phyloP scores from a whole-genome alignment of 2,888 invertebrate genomes.

The Leucophenga maculata region DNA sequence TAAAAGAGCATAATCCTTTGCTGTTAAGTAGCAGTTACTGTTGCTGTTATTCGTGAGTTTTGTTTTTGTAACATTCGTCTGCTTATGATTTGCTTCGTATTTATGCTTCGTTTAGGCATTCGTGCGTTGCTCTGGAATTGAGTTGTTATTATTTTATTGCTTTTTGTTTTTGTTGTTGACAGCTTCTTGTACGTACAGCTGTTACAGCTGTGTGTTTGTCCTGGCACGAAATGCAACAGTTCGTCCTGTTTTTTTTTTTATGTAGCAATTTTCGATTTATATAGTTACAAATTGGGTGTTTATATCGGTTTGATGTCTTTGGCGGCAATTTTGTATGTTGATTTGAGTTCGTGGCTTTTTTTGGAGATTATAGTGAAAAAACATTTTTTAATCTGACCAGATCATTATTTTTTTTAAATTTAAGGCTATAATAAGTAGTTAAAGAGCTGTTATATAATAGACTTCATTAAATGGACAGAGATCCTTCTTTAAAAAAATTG shows the following conservation, averaged over 20 bases:
- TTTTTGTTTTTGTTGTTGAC: conserved; percentile 1
- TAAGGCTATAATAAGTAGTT: no score
- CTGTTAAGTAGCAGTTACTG: no score
- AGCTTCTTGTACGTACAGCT: background rate
- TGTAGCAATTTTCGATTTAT: background rate
- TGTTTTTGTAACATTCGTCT: no score
- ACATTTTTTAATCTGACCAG: no score
- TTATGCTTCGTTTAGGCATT: background rate
- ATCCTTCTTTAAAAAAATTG: no score
- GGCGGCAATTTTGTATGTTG: background rate
- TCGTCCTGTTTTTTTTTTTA: conserved; percentile 16
- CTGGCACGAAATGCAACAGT: conserved; percentile 16
- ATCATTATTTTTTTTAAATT: no score
- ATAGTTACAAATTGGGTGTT: background rate
- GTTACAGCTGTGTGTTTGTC: background rate
- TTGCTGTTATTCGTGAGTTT: no score
- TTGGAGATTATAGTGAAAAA: no score
- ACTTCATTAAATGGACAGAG: no score
- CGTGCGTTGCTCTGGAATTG: conserved; percentile 3
- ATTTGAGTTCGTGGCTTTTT: background rate
- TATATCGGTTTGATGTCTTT: background rate
- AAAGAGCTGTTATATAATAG: no score
- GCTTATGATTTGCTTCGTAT: no score
- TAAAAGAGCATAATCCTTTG: no score
- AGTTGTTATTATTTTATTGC: conserved; percentile 15